Evolutionary conservation across 2,113 vertebrate genomes (phyloP), one percentile per base, ranked within the genome.

Genomic region (Callospermophilus lateralis): DNA sequence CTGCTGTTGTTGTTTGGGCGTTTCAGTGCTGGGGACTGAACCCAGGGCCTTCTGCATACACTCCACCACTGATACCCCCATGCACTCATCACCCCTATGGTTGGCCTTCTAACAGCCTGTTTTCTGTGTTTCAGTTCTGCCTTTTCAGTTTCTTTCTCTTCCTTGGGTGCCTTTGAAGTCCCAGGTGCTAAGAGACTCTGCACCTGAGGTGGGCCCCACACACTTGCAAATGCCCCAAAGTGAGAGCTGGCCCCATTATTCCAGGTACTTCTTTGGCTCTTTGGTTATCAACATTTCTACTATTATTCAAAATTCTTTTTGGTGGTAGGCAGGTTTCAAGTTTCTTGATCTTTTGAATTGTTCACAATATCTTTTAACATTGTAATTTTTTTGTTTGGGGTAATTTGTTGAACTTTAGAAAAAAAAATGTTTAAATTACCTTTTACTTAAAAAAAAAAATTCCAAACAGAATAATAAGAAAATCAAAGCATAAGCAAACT

Each of bases 391-490:
- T 76, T 42, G 63, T 93, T 79, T 22, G 10, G 45, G 16, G 15
- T 67, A 78, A 74, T 87, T 53, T 58, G 19, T n/a, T 83, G 32
- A 22, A 67, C 81, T 45, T 73, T 78, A 68, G 58, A 55, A 37
- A 90, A 37, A 90, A 63, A 87, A 28, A 92, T 39, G 67, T 32
- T 93, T 92, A n/a, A 16, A 79, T 73, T 67, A 51, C 34, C 24
- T 73, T 91, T 85, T 10, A 22, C 70, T 70, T 65, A 77, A 84
- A 61, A 78, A 65, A 10, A 77, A 84, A 63, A 84, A 67, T 8
- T 32, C 30, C 39, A 84, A 87, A 58, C 32, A 78, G 53, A 89
- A 89, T 45, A 72, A 45, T 42, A 83, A 93, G 73, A 93, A 85
- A 85, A 85, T 58, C 45, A 84, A 81, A 89, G 6, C 8, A 61